Base-by-base conservation (phyloP, 2,888 invertebrate genomes). In the Hirtodrosophila histrioides region DNA sequence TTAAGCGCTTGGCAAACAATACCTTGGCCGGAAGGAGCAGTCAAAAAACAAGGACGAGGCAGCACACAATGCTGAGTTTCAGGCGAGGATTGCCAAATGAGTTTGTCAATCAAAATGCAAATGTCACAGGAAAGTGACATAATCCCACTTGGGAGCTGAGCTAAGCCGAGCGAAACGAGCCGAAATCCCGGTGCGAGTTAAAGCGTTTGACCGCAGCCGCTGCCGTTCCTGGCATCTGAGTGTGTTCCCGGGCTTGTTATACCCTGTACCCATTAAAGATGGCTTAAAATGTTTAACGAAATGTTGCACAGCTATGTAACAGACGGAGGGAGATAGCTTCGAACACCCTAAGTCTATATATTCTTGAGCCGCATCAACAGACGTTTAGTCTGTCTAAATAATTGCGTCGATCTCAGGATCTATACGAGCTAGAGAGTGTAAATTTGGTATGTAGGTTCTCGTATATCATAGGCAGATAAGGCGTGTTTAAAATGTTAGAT, bases 81-180 rank as follows among this genome's bases (percentile, higher is more conserved):
- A 49, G 44, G 23, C 23, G 37, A 46, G 66, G 55, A 78, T 69
- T 64, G 74, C 74, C 69, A 86, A 85, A 86, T 86, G 88, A 86
- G 87, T 88, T 78, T 87, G 88, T 84, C 88, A 88, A 88, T 88
- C 87, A 90, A 89, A 89, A 89, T 89, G 86, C 89, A 90, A 89
- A 90, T 90, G 89, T 89, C 90, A 90, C 71, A 78, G 78, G 68
- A 77, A 86, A 88, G 89, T 90, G 89, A 89, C 89, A 90, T 90
- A 89, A 90, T 90, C 89, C 89, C 90, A 90, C 88, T 89, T 90
- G 89, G 89, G 89, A 89, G 80, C 86, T 78, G 68, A 69, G 74
- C 77, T 71, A 70, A 83, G 84, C 79, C 71, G 70, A 69, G 79
- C 74, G 76, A 77, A 85, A 79, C 78, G 71, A 77, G 69, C 74